These are phyloP conservation scores for Zelostemma sp. DNA, from an alignment of 1,140 invertebrate species.

Conservation along the genomic window DNA sequence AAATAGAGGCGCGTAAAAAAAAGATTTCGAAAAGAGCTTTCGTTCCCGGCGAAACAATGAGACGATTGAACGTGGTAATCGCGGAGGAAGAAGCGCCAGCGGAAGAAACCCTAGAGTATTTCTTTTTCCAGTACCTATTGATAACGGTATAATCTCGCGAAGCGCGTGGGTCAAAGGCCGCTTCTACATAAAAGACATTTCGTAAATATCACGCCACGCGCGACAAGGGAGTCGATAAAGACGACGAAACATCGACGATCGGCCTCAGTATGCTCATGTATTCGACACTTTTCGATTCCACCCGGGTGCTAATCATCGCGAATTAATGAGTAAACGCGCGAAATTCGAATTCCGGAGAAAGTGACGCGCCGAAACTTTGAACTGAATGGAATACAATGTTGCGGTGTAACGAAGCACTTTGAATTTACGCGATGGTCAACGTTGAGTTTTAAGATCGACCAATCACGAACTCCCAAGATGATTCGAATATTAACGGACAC, in stretches of 20 bases:
- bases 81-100: constrained; percentile 38
- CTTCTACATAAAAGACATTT: constrained; percentile 15
- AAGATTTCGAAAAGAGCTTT: background rate
- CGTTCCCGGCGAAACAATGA: constrained; percentile 4
- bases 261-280: constrained; percentile 46
- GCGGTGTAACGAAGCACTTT: background rate
- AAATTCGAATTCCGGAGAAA: constrained; percentile 7
- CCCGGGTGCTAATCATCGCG: no score
- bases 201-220: constrained; percentile 44
- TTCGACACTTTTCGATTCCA: no score
- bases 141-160: constrained; percentile 20
- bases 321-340: constrained; percentile 13
- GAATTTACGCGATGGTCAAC: background rate
- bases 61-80: constrained; percentile 6
- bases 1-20: no score
- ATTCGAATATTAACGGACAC: constrained; percentile 64
- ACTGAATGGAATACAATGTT: background rate
- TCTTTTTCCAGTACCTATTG: no score
- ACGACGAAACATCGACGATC: constrained; percentile 47
- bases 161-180: constrained; percentile 30
- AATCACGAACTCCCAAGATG: constrained; percentile 50
- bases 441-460: constrained; percentile 10
- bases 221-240: constrained; percentile 56
- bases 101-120: no score
- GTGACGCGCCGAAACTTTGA: background rate